Percentiles rank a stretch among this genome's conserved stretches.
phyloP scores from a whole-genome alignment of 2,888 invertebrate genomes.

The Leucophenga maculata region DNA sequence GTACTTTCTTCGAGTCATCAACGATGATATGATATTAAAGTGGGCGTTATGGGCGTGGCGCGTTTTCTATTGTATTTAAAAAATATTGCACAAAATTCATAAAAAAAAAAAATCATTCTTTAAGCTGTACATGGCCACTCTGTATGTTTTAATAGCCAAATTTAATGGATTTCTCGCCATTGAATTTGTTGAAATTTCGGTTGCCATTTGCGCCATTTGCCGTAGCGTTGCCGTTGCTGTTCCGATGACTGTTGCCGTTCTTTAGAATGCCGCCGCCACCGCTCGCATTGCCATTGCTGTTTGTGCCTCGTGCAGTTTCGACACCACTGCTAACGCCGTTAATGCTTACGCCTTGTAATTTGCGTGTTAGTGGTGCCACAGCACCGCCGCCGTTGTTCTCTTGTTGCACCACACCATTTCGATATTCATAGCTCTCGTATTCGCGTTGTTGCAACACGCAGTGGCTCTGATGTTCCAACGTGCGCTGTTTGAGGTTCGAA shows the following conservation, averaged over 20 bases:
- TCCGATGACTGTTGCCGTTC: neutral
- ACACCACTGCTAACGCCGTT: neutral
- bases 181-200: neutral
- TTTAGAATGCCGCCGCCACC: neutral
- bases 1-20: too few relatives aligned
- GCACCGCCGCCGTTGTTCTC: constrained; percentile 38
- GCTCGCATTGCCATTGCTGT: neutral
- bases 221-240: neutral
- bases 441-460: constrained; percentile 42
- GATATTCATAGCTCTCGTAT: constrained; percentile 34
- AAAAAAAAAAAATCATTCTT: too few relatives aligned
- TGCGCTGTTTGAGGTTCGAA: constrained; percentile 82
- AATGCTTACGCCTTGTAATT: constrained; percentile 2
- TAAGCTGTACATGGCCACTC: too few relatives aligned
- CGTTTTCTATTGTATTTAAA: too few relatives aligned
- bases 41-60: too few relatives aligned
- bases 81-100: too few relatives aligned
- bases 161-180: constrained; percentile 2
- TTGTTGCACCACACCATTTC: constrained; percentile 48
- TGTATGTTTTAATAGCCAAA: constrained; percentile 2
- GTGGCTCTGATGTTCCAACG: constrained; percentile 38
- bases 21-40: too few relatives aligned
- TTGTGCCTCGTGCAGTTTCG: neutral
- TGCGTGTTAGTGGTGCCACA: neutral
- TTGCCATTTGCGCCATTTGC: neutral